Conservation (phyloP, 2,113 vertebrate species). For the Notothenia rossii region DNA sequence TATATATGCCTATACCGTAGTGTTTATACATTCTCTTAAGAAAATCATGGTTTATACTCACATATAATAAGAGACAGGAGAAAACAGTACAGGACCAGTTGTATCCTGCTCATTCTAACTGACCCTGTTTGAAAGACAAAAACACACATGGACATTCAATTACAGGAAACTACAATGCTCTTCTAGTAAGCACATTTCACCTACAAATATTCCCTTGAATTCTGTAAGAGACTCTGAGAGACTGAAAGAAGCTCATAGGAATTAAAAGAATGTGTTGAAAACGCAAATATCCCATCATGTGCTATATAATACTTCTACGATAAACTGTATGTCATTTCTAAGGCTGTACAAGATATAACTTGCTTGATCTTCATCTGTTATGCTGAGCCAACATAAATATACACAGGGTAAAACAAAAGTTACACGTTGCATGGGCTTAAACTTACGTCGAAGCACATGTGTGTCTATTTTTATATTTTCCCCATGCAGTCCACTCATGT, state of each 20-base stretch:
- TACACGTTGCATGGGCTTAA: background rate
- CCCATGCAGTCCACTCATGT: too few species aligned
- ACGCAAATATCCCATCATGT: constrained; percentile 13
- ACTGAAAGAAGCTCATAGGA: background rate
- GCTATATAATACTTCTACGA: background rate
- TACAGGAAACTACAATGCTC: background rate
- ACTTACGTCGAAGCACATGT: background rate
- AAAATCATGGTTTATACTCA: constrained; percentile 63
- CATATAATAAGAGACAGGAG: constrained; percentile 78
- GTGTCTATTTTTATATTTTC: background rate
- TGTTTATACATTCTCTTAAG: too few species aligned
- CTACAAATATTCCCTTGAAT: background rate
- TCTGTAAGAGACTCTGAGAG: background rate
- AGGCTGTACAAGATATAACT: background rate
- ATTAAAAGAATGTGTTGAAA: constrained; percentile 29
- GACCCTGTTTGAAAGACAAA: constrained; percentile 68
- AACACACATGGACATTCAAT: constrained; percentile 30
- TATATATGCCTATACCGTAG: too few species aligned
- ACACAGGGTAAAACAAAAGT: background rate
- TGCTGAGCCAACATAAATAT: background rate
- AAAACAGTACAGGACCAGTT: constrained; percentile 71
- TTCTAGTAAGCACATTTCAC: background rate
- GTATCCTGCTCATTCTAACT: constrained; percentile 68
- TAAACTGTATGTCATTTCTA: background rate
- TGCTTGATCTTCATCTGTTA: background rate